A percentile compares a stretch with the other conserved stretches of the same genome.
Conservation (phyloP, 2,797 vertebrate genomes). For the Sebastes umbrosus region DNA sequence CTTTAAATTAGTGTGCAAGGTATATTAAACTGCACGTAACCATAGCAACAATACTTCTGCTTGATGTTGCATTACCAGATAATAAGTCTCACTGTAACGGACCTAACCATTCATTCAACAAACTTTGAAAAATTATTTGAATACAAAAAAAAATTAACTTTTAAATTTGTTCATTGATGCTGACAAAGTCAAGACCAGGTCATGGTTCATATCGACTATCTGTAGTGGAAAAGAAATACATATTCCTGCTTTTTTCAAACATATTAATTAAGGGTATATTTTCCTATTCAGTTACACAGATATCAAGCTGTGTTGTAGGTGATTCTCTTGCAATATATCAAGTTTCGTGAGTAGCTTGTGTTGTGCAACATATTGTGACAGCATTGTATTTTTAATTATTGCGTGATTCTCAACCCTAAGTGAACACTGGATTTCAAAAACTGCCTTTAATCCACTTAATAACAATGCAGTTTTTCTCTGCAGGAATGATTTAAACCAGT, state of each 20-base stretch:
- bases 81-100: neutral
- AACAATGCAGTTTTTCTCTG: neutral
- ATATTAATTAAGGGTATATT: neutral
- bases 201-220: neutral
- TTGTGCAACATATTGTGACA: neutral
- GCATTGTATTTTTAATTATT: neutral
- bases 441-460: neutral
- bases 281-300: neutral
- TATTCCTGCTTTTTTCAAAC: neutral
- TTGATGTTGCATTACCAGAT: neutral
- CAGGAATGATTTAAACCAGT: conserved; percentile 57
- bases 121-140: neutral
- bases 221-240: neutral
- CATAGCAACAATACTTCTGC: conserved; percentile 21
- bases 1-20: neutral
- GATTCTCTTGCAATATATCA: neutral
- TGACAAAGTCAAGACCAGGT: neutral
- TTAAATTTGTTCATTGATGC: neutral
- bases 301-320: neutral
- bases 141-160: neutral
- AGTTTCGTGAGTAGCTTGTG: neutral
- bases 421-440: neutral
- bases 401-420: neutral
- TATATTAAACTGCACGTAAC: conserved; percentile 12
- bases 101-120: neutral